phyloP scores from a whole-genome alignment of 1,140 invertebrate species.

The Diorhabda sublineata region DNA sequence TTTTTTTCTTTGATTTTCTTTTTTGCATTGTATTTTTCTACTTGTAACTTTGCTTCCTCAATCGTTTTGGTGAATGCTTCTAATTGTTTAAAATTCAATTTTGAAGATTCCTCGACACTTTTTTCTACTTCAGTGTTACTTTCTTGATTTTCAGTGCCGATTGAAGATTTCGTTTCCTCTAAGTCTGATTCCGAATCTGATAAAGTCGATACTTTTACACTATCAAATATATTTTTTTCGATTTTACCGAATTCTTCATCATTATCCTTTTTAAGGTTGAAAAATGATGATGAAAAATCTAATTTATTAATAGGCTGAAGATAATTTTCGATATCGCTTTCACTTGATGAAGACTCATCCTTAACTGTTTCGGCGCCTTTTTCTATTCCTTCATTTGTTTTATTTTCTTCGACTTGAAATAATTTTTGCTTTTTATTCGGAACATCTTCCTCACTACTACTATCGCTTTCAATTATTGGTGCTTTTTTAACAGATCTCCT shows the following conservation, averaged over 20 bases:
- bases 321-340: conserved; percentile 51
- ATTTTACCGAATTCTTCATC: conserved; percentile 38
- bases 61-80: conserved; percentile 50
- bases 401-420: neutral
- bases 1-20: conserved; percentile 35
- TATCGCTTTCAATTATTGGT: neutral
- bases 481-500: neutral
- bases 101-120: neutral
- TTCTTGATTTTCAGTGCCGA: conserved; percentile 4
- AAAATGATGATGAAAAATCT: conserved; percentile 49
- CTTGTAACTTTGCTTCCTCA: conserved; percentile 52
- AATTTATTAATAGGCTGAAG: conserved; percentile 46
- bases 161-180: conserved; percentile 22
- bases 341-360: conserved; percentile 37
- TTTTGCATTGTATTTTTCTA: conserved; percentile 50
- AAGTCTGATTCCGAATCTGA: conserved; percentile 38
- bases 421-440: neutral
- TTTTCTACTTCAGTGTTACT: neutral
- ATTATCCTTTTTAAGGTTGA: conserved; percentile 30
- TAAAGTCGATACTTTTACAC: conserved; percentile 18
- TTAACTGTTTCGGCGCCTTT: neutral
- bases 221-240: conserved; percentile 40
- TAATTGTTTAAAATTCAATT: conserved; percentile 49
- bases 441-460: neutral
- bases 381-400: neutral